Base-by-base conservation (phyloP, 2,113 vertebrate species). In the Beaufortia kweichowensis region DNA sequence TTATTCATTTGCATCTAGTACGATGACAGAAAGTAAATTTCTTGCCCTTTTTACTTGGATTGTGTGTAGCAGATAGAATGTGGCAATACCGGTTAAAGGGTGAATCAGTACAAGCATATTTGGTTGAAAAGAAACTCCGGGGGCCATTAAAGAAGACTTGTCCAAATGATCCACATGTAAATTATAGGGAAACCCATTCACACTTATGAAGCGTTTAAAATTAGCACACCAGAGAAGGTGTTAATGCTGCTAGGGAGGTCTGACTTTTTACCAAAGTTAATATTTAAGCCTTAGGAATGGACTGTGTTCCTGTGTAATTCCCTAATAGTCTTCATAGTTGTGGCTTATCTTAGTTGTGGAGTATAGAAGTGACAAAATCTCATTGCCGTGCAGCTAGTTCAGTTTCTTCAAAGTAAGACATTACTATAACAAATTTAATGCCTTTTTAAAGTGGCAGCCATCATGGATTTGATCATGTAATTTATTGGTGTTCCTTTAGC, bases 241-340 rank as follows among this genome's bases (percentile, higher is more conserved):
- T 70, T 56, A 69, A 33, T 3, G 28, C 19, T 55, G 48, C n/a
- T 33, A 23, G 9, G 14, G 12, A 50, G 21, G 43, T 21, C 10
- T 75, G 79, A 39, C 15, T 64, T 11, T 55, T 39, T 67, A 33
- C n/a, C 2, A 24, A 21, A 26, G 75, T 74, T 56, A 73, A 81
- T 77, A 35, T 67, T 77, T 81, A 77, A 73, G 57, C 68, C 14
- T 0, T 17, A 15, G 31, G 43, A 59, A 35, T 77, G 79, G 68
- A 81, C 75, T 81, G 75, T 81, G 79, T 28, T 55, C 76, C 31
- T n/a, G 7, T 43, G 10, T 24, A 53, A 19, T 24, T n/a, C 8
- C 41, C 50, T 6, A 41, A 12, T 59, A n/a, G 4, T 23, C 11
- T 60, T 4, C 19, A 29, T 35, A 29, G 8, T 4, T 60, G 69